These are phyloP conservation scores for Heliangelus exortis DNA, from an alignment of 2,797 vertebrate species.

Conservation along the genomic window DNA sequence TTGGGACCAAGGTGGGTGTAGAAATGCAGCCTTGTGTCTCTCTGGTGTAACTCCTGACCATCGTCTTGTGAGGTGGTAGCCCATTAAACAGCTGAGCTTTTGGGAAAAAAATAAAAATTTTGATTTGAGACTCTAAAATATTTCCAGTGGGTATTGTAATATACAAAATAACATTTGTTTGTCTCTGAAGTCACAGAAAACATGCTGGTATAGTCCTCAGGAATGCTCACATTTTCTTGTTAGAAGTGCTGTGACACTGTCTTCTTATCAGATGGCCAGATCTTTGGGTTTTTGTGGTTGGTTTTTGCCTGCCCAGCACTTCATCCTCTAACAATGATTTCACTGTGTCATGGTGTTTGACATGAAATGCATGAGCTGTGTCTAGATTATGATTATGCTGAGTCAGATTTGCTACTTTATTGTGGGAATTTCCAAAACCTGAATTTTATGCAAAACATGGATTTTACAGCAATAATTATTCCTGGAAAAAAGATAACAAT, in stretches of 20 bases:
- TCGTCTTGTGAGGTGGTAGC: background rate
- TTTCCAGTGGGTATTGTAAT: background rate
- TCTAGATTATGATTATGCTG: background rate
- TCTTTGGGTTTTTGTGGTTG: background rate
- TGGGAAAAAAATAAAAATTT: background rate
- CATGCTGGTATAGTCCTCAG: constrained; percentile 59
- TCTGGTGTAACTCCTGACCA: background rate
- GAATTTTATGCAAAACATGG: background rate
- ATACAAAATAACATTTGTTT: background rate
- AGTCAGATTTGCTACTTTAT: background rate
- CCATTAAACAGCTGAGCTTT: background rate
- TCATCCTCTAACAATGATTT: constrained; percentile 29
- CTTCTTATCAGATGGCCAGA: background rate
- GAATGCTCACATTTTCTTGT: constrained; percentile 12
- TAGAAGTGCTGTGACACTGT: background rate
- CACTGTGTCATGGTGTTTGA: background rate
- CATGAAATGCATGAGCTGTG: constrained; percentile 50
- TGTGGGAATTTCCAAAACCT: background rate
- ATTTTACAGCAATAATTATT: background rate
- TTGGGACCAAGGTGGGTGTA: background rate
- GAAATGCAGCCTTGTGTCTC: background rate
- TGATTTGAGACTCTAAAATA: background rate
- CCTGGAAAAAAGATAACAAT: background rate
- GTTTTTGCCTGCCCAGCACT: background rate
- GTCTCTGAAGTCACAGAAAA: background rate